phyloP scores from a whole-genome alignment of 2,888 invertebrate species.

The Sclerodermus sp. region DNA sequence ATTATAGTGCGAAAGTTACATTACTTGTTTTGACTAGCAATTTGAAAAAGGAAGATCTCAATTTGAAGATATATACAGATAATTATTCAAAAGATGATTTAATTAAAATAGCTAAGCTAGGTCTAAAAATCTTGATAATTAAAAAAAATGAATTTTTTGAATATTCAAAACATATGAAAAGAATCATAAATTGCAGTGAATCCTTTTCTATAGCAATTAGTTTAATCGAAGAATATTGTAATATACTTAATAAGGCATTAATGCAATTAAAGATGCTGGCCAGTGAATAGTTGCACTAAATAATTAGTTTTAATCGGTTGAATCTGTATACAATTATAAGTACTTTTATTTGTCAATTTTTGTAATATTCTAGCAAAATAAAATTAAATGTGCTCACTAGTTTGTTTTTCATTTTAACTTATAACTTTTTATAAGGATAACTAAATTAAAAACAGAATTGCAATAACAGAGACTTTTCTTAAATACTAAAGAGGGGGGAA shows the following conservation, averaged over 20 bases:
- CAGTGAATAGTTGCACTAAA: too few species aligned
- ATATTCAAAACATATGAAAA: conserved; percentile 31
- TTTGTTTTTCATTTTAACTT: too few species aligned
- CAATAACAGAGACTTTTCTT: too few species aligned
- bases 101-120: conserved; percentile 24
- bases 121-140: conserved; percentile 28
- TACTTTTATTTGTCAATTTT: not conserved
- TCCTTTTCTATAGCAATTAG: conserved; percentile 38
- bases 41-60: conserved; percentile 28
- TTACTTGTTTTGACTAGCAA: conserved; percentile 38
- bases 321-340: not conserved
- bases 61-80: conserved; percentile 38
- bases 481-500: too few species aligned
- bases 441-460: too few species aligned
- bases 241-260: conserved; percentile 25
- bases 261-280: conserved; percentile 5
- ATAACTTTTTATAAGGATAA: too few species aligned
- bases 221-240: conserved; percentile 39
- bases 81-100: conserved; percentile 33
- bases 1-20: conserved; percentile 65
- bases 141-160: conserved; percentile 28
- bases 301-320: not conserved
- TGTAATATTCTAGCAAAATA: too few species aligned
- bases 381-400: too few species aligned
- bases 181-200: conserved; percentile 20